Percentiles rank a stretch among this genome's conserved stretches.
These are phyloP conservation scores for Kryphioiulus occultus DNA, from an alignment of 2,888 invertebrate genomes.

Conservation along the genomic window DNA sequence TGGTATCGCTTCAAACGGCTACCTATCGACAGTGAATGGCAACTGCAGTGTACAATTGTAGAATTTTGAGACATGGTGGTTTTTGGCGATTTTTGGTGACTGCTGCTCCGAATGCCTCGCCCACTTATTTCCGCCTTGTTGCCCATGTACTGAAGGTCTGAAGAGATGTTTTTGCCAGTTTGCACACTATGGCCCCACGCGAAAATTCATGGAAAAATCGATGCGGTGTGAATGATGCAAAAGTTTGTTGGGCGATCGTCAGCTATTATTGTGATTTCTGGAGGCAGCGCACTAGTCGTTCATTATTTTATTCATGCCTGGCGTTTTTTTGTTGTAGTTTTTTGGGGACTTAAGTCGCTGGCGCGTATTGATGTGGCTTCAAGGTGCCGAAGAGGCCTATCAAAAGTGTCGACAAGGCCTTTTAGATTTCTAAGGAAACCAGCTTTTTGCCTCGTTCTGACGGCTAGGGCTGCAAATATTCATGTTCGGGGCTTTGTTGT, in stretches of 20 bases:
- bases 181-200: not conserved
- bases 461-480: not conserved
- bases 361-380: slow-evolving; percentile 17
- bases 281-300: not conserved
- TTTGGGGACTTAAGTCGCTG: not conserved
- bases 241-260: slow-evolving; percentile 8
- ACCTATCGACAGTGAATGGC: too few species aligned
- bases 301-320: slow-evolving; percentile 30
- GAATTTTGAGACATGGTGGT: not conserved
- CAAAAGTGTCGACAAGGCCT: not conserved
- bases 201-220: slow-evolving; percentile 12
- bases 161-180: not conserved
- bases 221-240: slow-evolving; percentile 22
- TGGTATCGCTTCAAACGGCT: too few species aligned
- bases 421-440: slow-evolving; percentile 6
- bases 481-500: not conserved
- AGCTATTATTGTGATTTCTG: slow-evolving; percentile 25
- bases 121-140: slow-evolving; percentile 3
- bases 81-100: not conserved
- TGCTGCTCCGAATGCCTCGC: not conserved
- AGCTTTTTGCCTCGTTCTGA: not conserved
- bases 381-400: slow-evolving; percentile 15
- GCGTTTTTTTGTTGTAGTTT: not conserved
- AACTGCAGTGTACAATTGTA: not conserved
- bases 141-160: not conserved